These are phyloP conservation scores for Hemicrepidius hirtus DNA, from an alignment of 2,888 invertebrate species.

Conservation along the genomic window DNA sequence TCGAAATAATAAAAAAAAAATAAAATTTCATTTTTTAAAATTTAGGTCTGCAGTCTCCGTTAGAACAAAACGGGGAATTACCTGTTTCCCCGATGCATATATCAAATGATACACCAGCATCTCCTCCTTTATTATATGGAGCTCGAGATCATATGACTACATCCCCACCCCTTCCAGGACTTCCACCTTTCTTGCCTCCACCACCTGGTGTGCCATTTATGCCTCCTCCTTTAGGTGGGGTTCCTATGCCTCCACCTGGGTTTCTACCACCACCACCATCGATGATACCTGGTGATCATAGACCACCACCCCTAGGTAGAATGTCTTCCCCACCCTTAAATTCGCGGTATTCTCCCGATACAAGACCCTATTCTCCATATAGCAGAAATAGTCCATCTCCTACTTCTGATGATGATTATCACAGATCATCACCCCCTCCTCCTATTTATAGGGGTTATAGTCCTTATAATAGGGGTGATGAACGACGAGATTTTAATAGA, in stretches of 20 bases:
- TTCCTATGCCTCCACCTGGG: conserved; percentile 67
- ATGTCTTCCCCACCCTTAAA: conserved; percentile 74
- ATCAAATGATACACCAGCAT: conserved; percentile 70
- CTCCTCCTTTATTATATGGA: conserved; percentile 70
- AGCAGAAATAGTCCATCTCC: conserved; percentile 81
- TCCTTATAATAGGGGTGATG: conserved; percentile 64
- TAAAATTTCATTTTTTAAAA: background rate
- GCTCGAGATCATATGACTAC: conserved; percentile 69
- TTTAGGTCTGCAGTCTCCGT: conserved; percentile 75
- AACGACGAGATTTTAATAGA: conserved; percentile 68
- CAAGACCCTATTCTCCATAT: conserved; percentile 67
- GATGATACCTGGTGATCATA: conserved; percentile 73
- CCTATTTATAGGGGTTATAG: conserved; percentile 70
- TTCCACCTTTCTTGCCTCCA: conserved; percentile 78
- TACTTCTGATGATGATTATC: conserved; percentile 77
- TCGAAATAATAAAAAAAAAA: too few relatives aligned
- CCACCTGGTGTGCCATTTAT: conserved; percentile 81
- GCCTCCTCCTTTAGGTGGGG: conserved; percentile 72
- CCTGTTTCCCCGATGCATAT: conserved; percentile 71
- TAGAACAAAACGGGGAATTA: conserved; percentile 73
- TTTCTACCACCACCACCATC: conserved; percentile 72
- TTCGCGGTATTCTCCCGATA: conserved; percentile 75
- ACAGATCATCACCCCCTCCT: conserved; percentile 77
- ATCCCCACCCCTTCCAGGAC: conserved; percentile 73
- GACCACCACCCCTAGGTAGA: conserved; percentile 75